phyloP scores from a whole-genome alignment of 2,888 invertebrate species.

The Tinea trinotella region DNA sequence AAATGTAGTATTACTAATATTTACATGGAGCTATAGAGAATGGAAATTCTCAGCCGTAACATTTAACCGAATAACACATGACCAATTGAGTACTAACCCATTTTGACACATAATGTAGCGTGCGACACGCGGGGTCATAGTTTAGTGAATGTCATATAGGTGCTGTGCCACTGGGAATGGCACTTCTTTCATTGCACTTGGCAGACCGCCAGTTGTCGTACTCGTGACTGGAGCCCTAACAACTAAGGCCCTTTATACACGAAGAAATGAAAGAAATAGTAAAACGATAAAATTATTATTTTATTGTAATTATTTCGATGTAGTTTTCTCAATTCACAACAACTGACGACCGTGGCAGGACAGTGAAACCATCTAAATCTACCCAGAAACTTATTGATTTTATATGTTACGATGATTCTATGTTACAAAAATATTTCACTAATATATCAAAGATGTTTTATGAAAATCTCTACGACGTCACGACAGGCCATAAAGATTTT shows the following conservation, averaged over 20 bases:
- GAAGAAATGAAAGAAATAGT: background rate
- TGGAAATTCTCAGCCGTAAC: too few relatives aligned
- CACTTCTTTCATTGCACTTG: slow-evolving; percentile 14
- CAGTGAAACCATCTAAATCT: too few relatives aligned
- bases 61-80: background rate
- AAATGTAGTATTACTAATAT: too few relatives aligned
- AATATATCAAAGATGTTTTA: too few relatives aligned
- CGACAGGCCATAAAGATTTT: too few relatives aligned
- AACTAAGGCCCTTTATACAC: background rate
- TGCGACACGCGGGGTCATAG: slow-evolving; percentile 18
- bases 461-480: too few relatives aligned
- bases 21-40: too few relatives aligned
- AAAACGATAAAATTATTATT: background rate
- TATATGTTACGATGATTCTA: too few relatives aligned
- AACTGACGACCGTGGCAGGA: too few relatives aligned
- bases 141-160: slow-evolving; percentile 16
- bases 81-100: background rate
- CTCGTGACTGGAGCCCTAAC: slow-evolving; percentile 18
- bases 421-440: too few relatives aligned
- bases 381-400: too few relatives aligned
- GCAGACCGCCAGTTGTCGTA: slow-evolving; percentile 16
- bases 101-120: slow-evolving; percentile 10
- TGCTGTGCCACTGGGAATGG: slow-evolving; percentile 15
- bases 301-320: background rate
- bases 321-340: too few relatives aligned